Percentiles rank a stretch among this genome's conserved stretches.
phyloP scores from a whole-genome alignment of 2,113 vertebrate genomes.

The Zosterops hypoxanthus region DNA sequence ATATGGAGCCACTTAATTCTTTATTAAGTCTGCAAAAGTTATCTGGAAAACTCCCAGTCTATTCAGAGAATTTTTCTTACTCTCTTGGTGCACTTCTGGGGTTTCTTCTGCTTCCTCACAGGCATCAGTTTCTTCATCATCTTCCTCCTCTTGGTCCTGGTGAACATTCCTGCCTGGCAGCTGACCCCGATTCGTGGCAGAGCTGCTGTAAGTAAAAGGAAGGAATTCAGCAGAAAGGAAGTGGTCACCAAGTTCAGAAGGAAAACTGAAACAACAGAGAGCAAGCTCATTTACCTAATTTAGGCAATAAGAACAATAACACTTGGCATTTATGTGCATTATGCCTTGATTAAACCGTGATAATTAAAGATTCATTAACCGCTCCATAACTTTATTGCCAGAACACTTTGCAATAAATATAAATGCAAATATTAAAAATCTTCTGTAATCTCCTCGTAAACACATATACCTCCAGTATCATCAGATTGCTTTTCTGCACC shows the following conservation, averaged over 20 bases:
- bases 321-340: neutral
- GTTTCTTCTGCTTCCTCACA: conserved; percentile 67
- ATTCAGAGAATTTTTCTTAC: conserved; percentile 64
- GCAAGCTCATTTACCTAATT: neutral
- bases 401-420: neutral
- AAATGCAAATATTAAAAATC: neutral
- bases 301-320: neutral
- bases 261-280: neutral
- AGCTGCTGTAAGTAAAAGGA: conserved; percentile 61
- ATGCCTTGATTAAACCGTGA: neutral
- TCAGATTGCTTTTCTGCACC: neutral
- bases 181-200: conserved; percentile 49
- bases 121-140: conserved; percentile 64
- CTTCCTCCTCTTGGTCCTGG: conserved; percentile 63
- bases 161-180: neutral
- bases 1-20: neutral
- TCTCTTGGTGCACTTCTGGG: conserved; percentile 56
- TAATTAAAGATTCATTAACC: neutral
- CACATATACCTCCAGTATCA: neutral
- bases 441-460: neutral
- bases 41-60: neutral
- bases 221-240: conserved; percentile 21
- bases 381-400: neutral
- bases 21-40: neutral
- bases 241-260: neutral